Evolutionary conservation across 2,797 vertebrate species (phyloP).

Genomic region (Mormyrops attenuatus): DNA sequence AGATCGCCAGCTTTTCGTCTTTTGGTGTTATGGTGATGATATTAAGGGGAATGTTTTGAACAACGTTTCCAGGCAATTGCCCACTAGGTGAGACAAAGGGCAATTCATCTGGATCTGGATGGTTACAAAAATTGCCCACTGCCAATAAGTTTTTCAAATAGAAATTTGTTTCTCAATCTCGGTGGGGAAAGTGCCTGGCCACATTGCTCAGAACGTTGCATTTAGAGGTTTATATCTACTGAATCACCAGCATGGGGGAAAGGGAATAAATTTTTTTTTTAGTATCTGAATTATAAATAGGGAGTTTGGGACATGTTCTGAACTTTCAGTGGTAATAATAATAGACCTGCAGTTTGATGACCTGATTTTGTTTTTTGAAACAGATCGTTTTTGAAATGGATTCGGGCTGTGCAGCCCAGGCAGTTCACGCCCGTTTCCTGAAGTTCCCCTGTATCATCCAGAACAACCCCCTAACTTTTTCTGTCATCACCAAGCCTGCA

Average conservation of each 20-base stretch:
- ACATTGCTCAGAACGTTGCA: background rate
- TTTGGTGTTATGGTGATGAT: background rate
- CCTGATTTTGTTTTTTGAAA: background rate
- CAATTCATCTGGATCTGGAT: background rate
- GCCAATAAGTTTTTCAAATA: background rate
- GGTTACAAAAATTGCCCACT: background rate
- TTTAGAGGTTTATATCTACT: background rate
- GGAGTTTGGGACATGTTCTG: background rate
- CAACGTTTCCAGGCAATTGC: background rate
- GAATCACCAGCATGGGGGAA: background rate
- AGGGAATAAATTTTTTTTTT: background rate
- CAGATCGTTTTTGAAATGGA: constrained; percentile 62
- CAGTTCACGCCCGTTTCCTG: constrained; percentile 28
- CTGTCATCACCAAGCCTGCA: constrained; percentile 26
- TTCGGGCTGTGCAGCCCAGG: constrained; percentile 23
- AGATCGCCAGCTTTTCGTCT: background rate
- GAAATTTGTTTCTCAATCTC: background rate
- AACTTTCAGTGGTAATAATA: background rate
- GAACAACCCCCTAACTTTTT: constrained; percentile 36
- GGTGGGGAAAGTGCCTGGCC: background rate
- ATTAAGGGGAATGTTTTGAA: background rate
- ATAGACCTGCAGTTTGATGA: background rate
- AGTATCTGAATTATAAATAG: background rate
- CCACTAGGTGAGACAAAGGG: background rate
- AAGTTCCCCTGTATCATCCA: constrained; percentile 42